These are phyloP conservation scores for Tetranychus piercei DNA, from an alignment of 2,888 invertebrate genomes.

Conservation along the genomic window DNA sequence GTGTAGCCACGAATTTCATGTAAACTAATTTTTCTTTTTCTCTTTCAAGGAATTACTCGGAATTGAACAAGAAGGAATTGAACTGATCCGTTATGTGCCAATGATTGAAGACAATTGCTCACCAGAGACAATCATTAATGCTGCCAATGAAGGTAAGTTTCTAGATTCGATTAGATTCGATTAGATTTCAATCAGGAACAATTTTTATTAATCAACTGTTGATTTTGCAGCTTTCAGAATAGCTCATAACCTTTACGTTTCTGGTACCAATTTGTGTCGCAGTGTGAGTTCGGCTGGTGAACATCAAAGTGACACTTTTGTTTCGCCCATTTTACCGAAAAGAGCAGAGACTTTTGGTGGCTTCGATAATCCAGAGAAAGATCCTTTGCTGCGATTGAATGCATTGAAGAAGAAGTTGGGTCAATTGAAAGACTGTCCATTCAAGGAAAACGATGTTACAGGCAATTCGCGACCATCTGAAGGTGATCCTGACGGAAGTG, in stretches of 20 bases:
- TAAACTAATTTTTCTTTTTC: too few species aligned
- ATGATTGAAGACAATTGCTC: slow-evolving; percentile 9
- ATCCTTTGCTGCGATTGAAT: slow-evolving; percentile 11
- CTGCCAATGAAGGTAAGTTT: slow-evolving; percentile 44
- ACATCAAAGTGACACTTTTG: slow-evolving; percentile 64
- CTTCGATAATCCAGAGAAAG: slow-evolving; percentile 45
- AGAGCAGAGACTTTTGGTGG: slow-evolving; percentile 91
- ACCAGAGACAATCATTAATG: slow-evolving; percentile 53
- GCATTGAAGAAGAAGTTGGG: slow-evolving; percentile 22
- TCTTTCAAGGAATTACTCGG: slow-evolving; percentile 8
- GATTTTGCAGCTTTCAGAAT: slow-evolving; percentile 25
- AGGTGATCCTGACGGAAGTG: not conserved
- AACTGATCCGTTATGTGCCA: not conserved
- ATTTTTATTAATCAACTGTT: slow-evolving; percentile 26
- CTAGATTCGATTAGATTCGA: not conserved
- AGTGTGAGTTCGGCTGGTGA: slow-evolving; percentile 87
- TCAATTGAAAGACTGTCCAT: slow-evolving; percentile 20
- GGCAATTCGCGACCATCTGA: not conserved
- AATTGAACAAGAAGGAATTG: slow-evolving; percentile 7
- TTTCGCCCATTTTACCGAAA: slow-evolving; percentile 67
- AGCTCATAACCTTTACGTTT: slow-evolving; percentile 31
- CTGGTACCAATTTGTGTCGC: slow-evolving; percentile 57
- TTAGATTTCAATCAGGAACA: slow-evolving; percentile 15
- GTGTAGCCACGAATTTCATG: too few species aligned
- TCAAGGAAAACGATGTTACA: not conserved